A percentile compares a stretch with the other conserved stretches of the same genome.
Evolutionary conservation across 1,140 invertebrate species (phyloP).

Genomic region (Drosophila subobscura): DNA sequence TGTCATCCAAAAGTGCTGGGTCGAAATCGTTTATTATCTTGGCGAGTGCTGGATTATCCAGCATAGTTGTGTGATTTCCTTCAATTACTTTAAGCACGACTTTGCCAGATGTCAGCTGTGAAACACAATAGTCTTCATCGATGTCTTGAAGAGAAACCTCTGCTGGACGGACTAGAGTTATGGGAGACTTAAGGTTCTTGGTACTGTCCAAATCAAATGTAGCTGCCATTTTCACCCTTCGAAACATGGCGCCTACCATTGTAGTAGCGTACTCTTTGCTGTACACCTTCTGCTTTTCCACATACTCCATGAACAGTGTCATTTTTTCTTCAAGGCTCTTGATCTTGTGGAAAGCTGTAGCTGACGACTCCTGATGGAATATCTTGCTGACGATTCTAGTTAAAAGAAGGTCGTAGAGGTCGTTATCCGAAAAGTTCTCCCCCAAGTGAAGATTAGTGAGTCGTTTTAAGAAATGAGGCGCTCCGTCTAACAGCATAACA

Average conservation of each 20-base stretch:
- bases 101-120: conserved; percentile 84
- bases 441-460: conserved; percentile 81
- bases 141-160: conserved; percentile 84
- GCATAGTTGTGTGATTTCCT: conserved; percentile 89
- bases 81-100: conserved; percentile 86
- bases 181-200: conserved; percentile 84
- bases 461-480: conserved; percentile 85
- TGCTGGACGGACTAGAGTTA: conserved; percentile 87
- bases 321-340: conserved; percentile 62
- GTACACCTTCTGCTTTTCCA: conserved; percentile 82
- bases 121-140: conserved; percentile 88
- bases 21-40: conserved; percentile 86
- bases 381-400: conserved; percentile 84
- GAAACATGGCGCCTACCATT: conserved; percentile 85
- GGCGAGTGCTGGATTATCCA: conserved; percentile 87
- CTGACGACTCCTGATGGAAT: conserved; percentile 85
- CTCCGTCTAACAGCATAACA: conserved; percentile 86
- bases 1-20: conserved; percentile 72
- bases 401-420: conserved; percentile 85
- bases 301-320: conserved; percentile 65
- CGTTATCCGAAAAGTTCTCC: conserved; percentile 83
- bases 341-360: conserved; percentile 73
- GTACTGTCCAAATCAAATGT: conserved; percentile 84
- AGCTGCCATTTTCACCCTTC: conserved; percentile 85
- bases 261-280: conserved; percentile 84